Evolutionary conservation across 2,113 vertebrate genomes (phyloP), one percentile per base, ranked within the genome.

Genomic region (Amphiprion ocellaris): DNA sequence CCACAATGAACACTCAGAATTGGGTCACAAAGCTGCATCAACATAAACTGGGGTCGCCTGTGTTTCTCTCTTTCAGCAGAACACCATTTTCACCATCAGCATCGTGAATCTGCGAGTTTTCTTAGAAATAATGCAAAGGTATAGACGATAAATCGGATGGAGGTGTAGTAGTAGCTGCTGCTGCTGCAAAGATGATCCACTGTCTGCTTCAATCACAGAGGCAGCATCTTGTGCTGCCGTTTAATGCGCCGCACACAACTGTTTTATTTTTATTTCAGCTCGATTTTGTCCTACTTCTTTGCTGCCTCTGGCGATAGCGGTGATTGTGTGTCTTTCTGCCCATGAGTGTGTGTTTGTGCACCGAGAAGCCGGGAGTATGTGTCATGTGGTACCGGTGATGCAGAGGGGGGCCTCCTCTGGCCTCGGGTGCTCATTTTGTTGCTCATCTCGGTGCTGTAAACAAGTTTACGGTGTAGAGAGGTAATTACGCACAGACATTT

Each of bases 401-500:
- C 76, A 68, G 54, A 50, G 28, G 49, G 23, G 65, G 69, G 60
- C 30, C 72, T 52, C 44, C 83, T 62, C 65, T 62, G 69, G 78
- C 79, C 80, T 66, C 11, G 4, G 76, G 52, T 72, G 83, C 82
- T 85, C 78, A 53, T 90, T 88, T 85, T 28, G 56, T 62, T 59
- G 82, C 85, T 84, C 90, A 85, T 89, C 81, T 84, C 61, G 60
- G 70, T 49, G 89, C 88, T 87, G 91, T 94, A 94, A 94, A 93
- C 89, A 89, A 58, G 69, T 90, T 89, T 86, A 90, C 69, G 41
- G 81, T 83, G 81, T 64, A 56, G 71, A 81, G 85, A 84, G 77
- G 79, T 93, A 92, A 94, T 93, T 94, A 93, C 58, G 67, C 59
- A 46, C 87, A 83, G 75, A 83, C 91, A 88, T 87, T 92, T 78